Conservation (phyloP, 2,113 vertebrate species). For the Desmodus rotundus region DNA sequence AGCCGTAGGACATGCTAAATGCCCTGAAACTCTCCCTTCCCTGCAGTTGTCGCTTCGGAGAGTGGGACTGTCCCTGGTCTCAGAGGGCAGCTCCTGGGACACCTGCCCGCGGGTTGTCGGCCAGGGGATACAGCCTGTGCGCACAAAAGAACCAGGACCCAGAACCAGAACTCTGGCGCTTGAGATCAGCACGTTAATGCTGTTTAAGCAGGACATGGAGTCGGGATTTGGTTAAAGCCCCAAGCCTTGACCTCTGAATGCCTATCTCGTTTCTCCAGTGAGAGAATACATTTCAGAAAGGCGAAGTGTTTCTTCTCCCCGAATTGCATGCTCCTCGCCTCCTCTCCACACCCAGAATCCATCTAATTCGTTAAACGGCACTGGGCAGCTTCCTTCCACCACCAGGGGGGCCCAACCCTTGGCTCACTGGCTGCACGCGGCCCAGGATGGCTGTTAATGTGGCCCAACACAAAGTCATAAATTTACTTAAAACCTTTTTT, state of each 20-base stretch:
- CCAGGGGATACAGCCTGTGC: not conserved
- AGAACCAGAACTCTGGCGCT: not conserved
- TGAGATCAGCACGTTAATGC: not conserved
- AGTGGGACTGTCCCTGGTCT: not conserved
- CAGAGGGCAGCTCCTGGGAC: not conserved
- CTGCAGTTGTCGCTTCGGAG: not conserved
- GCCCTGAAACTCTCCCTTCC: not conserved
- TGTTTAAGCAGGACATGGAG: not conserved
- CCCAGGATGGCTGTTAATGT: too few relatives aligned
- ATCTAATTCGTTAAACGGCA: not conserved
- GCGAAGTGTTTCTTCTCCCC: not conserved
- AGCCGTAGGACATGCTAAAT: too few relatives aligned
- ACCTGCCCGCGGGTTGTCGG: not conserved
- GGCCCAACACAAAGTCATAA: too few relatives aligned
- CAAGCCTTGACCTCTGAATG: not conserved
- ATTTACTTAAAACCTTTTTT: too few relatives aligned
- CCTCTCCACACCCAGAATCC: not conserved
- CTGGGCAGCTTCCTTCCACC: not conserved
- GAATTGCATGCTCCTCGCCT: not conserved
- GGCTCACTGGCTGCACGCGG: rapidly evolving
- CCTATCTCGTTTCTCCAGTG: not conserved
- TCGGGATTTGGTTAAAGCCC: not conserved
- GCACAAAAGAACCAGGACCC: not conserved
- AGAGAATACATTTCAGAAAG: not conserved
- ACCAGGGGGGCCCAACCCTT: too few relatives aligned